These are phyloP conservation scores for Caenorhabditis inopinata DNA, from an alignment of 1,140 invertebrate genomes.

Conservation along the genomic window DNA sequence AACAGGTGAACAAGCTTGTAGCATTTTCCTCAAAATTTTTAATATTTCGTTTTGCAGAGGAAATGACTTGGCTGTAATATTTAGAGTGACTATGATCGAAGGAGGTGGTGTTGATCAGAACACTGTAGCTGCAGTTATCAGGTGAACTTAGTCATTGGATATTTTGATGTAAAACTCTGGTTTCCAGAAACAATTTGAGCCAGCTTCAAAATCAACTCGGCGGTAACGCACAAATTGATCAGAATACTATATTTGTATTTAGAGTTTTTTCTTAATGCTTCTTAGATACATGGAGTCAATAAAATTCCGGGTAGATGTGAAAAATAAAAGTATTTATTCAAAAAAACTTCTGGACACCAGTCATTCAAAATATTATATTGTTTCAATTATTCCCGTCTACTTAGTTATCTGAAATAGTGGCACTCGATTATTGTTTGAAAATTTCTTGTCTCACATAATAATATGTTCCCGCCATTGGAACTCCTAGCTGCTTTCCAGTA, in stretches of 20 bases:
- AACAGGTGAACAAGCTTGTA: constrained; percentile 26
- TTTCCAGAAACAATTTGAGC: neutral
- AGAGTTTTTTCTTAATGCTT: neutral
- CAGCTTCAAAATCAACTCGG: neutral
- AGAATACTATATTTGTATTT: neutral
- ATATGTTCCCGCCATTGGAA: constrained; percentile 42
- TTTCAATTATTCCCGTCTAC: neutral
- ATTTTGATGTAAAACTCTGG: too few relatives aligned
- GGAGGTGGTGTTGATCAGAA: neutral
- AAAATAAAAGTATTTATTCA: neutral
- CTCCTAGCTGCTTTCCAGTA: constrained; percentile 46
- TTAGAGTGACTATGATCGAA: neutral
- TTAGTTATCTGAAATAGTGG: neutral
- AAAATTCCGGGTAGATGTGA: neutral
- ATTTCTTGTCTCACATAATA: constrained; percentile 43
- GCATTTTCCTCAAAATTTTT: neutral
- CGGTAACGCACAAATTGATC: neutral
- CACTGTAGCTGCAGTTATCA: neutral
- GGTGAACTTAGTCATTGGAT: neutral
- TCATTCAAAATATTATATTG: too few relatives aligned
- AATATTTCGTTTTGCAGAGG: neutral
- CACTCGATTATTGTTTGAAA: neutral
- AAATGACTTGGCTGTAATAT: neutral
- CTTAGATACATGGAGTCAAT: too few relatives aligned
- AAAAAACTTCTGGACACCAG: too few relatives aligned